phyloP scores from a whole-genome alignment of 1,140 invertebrate species.

The Drosophila truncata region DNA sequence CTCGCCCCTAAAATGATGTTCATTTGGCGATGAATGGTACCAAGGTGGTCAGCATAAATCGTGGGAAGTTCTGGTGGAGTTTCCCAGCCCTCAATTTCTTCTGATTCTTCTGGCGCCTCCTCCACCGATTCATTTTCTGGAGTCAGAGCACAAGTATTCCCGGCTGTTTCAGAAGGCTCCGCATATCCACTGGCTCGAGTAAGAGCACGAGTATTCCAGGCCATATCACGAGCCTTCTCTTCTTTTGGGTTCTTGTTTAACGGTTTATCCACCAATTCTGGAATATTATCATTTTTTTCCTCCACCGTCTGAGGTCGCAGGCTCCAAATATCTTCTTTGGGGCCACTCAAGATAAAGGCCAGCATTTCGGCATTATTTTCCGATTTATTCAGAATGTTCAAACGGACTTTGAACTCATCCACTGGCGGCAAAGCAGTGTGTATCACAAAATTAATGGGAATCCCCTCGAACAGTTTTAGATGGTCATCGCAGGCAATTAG shows the following conservation, averaged over 20 bases:
- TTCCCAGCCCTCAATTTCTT: background rate
- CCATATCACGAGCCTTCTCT: background rate
- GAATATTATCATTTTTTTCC: background rate
- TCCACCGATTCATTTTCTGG: background rate
- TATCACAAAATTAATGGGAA: conserved; percentile 26
- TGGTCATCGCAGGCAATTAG: conserved; percentile 34
- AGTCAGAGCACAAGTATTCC: too few relatives aligned
- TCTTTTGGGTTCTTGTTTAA: background rate
- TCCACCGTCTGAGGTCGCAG: background rate
- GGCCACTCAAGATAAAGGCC: background rate
- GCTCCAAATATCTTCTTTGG: too few relatives aligned
- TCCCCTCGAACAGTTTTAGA: background rate
- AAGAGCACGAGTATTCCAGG: background rate
- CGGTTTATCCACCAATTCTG: background rate
- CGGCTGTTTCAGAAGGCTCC: too few relatives aligned
- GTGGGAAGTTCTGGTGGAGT: background rate
- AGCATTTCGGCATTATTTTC: background rate
- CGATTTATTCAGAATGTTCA: background rate
- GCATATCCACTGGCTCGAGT: too few relatives aligned
- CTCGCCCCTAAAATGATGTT: background rate
- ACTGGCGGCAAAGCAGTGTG: conserved; percentile 24
- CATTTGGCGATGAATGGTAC: background rate
- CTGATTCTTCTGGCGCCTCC: background rate
- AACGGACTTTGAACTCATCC: background rate
- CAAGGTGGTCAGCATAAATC: background rate